These are phyloP conservation scores for Stenodera caucasica DNA, from an alignment of 2,888 invertebrate species.

Conservation along the genomic window DNA sequence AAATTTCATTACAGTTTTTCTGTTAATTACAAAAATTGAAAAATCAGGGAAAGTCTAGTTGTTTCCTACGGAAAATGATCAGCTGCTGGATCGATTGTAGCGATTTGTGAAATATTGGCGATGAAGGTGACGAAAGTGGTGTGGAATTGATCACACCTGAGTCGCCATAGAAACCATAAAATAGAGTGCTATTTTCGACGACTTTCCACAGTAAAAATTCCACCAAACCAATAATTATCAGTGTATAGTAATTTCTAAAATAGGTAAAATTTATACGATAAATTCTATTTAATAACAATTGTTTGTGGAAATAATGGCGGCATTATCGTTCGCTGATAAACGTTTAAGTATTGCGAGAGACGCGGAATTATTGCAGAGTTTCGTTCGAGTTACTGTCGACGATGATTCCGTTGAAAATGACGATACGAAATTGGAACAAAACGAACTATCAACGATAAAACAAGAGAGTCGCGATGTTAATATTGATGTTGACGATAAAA, in stretches of 20 bases:
- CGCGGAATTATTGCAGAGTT: slow-evolving; percentile 79
- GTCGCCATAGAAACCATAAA: slow-evolving; percentile 42
- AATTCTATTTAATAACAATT: no score
- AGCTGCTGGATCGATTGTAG: neutral
- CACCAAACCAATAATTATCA: neutral
- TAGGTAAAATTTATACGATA: neutral
- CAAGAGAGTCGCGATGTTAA: slow-evolving; percentile 40
- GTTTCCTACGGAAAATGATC: neutral
- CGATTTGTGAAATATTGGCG: neutral
- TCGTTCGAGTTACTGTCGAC: slow-evolving; percentile 69
- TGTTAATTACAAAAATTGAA: neutral
- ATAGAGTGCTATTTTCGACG: slow-evolving; percentile 35
- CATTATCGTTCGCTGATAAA: slow-evolving; percentile 33
- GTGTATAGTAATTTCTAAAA: slow-evolving; percentile 12
- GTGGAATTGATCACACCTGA: slow-evolving; percentile 49
- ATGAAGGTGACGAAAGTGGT: slow-evolving; percentile 21
- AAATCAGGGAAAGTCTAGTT: neutral
- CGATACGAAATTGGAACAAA: slow-evolving; percentile 15
- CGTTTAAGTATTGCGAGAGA: slow-evolving; percentile 57
- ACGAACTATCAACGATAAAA: slow-evolving; percentile 36
- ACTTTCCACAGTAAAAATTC: slow-evolving; percentile 8
- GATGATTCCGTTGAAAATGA: slow-evolving; percentile 54
- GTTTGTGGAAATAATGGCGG: slow-evolving; percentile 26
- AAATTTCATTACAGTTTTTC: neutral
- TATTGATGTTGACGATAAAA: slow-evolving; percentile 11